Percentiles rank a stretch among this genome's conserved stretches.
phyloP scores from a whole-genome alignment of 2,888 invertebrate species.

The Eristalis pertinax region DNA sequence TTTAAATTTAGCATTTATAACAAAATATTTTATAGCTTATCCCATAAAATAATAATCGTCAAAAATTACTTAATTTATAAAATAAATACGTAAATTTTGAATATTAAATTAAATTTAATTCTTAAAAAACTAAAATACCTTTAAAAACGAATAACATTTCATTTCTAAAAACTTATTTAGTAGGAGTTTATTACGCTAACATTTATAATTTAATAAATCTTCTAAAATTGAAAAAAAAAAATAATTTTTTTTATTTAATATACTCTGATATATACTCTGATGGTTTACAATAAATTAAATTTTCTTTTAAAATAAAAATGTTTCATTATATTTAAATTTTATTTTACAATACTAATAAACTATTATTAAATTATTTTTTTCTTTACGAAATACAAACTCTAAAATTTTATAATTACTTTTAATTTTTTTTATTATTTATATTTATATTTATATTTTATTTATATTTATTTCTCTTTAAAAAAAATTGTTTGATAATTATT shows the following conservation, averaged over 20 bases:
- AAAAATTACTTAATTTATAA: conserved; percentile 78
- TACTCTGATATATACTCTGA: conserved; percentile 90
- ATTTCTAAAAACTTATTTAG: conserved; percentile 84
- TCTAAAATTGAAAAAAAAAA: conserved; percentile 85
- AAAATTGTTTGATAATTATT: too few relatives aligned
- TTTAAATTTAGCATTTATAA: conserved; percentile 82
- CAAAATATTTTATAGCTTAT: conserved; percentile 84
- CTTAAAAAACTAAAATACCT: too few relatives aligned
- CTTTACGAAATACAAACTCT: conserved; percentile 82
- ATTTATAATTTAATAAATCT: conserved; percentile 84
- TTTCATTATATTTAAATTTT: conserved; percentile 84
- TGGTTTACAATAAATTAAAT: conserved; percentile 84
- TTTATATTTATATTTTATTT: too few relatives aligned
- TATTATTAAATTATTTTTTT: conserved; percentile 83
- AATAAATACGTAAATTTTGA: too few relatives aligned
- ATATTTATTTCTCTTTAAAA: too few relatives aligned
- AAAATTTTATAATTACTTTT: conserved; percentile 81
- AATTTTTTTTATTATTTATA: too few relatives aligned
- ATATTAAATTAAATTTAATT: too few relatives aligned
- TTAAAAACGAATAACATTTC: too few relatives aligned
- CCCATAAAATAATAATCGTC: conserved; percentile 83
- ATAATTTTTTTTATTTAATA: conserved; percentile 82
- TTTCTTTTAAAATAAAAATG: too few relatives aligned
- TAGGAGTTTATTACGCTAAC: conserved; percentile 85
- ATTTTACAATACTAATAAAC: conserved; percentile 83